Evolutionary conservation across 2,797 vertebrate genomes (phyloP).

Genomic region (Florisuga fusca): DNA sequence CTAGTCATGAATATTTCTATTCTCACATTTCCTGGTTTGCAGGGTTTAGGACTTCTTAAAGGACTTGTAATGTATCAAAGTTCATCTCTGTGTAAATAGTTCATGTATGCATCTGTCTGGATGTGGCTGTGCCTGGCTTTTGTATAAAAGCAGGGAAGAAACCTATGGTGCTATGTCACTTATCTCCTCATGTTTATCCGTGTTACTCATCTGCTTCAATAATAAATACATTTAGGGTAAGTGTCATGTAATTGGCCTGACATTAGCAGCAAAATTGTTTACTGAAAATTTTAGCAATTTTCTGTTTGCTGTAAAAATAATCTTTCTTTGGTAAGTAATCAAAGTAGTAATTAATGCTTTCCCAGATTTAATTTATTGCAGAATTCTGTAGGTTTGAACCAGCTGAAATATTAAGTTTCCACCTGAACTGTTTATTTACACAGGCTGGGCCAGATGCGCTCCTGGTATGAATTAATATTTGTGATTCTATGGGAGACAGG

Average conservation of each 20-base stretch:
- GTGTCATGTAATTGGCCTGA: background rate
- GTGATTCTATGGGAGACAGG: background rate
- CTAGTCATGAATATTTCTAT: background rate
- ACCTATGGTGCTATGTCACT: background rate
- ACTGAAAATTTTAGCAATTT: background rate
- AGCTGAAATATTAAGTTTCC: conserved; percentile 48
- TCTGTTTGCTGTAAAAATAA: conserved; percentile 17
- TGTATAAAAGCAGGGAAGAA: background rate
- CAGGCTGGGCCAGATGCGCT: background rate
- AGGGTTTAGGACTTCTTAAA: background rate
- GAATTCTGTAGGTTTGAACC: background rate
- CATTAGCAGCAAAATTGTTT: background rate
- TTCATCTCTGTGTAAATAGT: background rate
- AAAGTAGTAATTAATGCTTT: background rate
- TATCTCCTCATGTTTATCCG: background rate
- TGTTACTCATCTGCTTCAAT: background rate
- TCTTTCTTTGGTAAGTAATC: background rate
- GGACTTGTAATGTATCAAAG: background rate
- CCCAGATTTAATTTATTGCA: background rate
- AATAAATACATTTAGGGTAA: background rate
- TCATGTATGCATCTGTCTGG: background rate
- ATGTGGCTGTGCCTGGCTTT: background rate
- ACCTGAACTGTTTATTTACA: background rate
- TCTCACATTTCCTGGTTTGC: background rate
- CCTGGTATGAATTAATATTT: conserved; percentile 50